Evolutionary conservation across 2,888 invertebrate genomes (phyloP).

Genomic region (Tricholauxania praeusta): DNA sequence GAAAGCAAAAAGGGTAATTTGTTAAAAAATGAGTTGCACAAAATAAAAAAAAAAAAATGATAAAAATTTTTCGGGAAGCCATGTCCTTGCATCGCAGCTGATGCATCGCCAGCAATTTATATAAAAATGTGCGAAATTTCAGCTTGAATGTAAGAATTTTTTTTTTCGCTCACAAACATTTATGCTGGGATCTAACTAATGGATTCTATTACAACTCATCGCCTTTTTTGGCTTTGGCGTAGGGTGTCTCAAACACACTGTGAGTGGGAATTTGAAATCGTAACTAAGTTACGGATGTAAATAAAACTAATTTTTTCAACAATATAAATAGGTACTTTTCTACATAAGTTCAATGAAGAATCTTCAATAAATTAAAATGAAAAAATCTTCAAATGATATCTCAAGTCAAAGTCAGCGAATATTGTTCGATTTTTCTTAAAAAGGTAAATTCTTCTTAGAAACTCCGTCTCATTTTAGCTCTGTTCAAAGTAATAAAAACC

Average conservation of each 20-base stretch:
- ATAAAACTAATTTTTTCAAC: no score
- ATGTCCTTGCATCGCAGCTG: slow-evolving; percentile 11
- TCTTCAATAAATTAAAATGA: no score
- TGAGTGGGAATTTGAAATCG: background rate
- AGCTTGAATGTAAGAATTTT: background rate
- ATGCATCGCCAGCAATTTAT: slow-evolving; percentile 26
- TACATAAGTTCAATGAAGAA: no score
- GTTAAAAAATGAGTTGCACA: slow-evolving; percentile 24
- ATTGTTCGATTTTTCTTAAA: no score
- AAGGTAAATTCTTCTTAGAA: no score
- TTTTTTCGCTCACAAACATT: background rate
- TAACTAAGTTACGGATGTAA: no score
- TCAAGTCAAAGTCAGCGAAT: no score
- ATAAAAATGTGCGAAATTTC: slow-evolving; percentile 12
- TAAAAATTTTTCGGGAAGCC: slow-evolving; percentile 32
- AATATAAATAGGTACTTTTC: no score
- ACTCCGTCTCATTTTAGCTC: no score
- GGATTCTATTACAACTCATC: slow-evolving; percentile 38
- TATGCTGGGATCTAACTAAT: slow-evolving; percentile 27
- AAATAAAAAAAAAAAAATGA: slow-evolving; percentile 22
- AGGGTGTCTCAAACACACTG: background rate
- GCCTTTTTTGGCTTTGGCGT: slow-evolving; percentile 12
- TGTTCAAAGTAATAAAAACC: no score
- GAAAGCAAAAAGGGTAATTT: slow-evolving; percentile 30
- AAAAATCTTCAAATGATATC: no score